phyloP scores from a whole-genome alignment of 2,797 vertebrate species.

The Luscinia megarhynchos region DNA sequence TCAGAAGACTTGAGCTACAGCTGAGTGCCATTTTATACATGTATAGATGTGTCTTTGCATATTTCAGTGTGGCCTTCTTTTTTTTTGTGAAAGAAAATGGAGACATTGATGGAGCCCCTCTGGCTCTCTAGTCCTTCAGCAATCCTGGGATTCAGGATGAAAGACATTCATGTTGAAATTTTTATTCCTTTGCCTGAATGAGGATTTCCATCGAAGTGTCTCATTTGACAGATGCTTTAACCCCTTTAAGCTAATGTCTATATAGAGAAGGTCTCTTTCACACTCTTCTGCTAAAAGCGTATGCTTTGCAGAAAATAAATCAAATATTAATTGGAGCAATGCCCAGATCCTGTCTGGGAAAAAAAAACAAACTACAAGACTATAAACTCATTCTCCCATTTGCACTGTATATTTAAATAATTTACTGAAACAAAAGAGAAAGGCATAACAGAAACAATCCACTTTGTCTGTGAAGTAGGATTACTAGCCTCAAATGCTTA shows the following conservation, averaged over 20 bases:
- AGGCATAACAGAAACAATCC: background rate
- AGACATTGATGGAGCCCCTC: background rate
- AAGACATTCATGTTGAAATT: background rate
- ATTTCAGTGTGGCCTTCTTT: background rate
- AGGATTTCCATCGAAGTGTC: background rate
- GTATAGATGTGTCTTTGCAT: background rate
- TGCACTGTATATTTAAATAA: background rate
- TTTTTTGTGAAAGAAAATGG: background rate
- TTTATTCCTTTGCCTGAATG: background rate
- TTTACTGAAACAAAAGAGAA: background rate
- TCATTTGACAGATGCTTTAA: slow-evolving; percentile 7
- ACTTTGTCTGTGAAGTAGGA: background rate
- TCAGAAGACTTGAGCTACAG: background rate
- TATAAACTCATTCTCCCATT: slow-evolving; percentile 24
- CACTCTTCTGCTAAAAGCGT: slow-evolving; percentile 20
- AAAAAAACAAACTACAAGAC: background rate
- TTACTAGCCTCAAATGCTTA: background rate
- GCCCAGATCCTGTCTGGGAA: slow-evolving; percentile 1
- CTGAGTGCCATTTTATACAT: background rate
- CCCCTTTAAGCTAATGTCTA: background rate
- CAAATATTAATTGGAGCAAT: slow-evolving; percentile 49
- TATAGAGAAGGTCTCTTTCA: slow-evolving; percentile 4
- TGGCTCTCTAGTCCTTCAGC: background rate
- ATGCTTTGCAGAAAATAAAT: slow-evolving; percentile 49
- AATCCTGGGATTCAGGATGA: background rate